Evolutionary conservation across 1,140 invertebrate genomes (phyloP), one percentile per base, ranked within the genome.

Genomic region (Gryllus bimaculatus): DNA sequence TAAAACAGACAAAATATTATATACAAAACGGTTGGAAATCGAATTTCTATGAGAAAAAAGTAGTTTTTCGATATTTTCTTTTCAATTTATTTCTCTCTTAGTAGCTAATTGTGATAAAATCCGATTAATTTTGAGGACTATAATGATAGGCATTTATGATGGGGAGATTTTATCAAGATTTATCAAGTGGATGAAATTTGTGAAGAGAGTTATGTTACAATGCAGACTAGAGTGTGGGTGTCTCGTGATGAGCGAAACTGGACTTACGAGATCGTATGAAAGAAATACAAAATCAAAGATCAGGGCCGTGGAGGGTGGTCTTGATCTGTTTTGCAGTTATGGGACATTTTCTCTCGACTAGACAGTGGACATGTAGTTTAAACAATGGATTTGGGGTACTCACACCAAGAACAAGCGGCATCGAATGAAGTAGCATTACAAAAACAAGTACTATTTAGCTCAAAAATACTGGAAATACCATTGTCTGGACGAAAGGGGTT

Each of bases 331-430:
- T 81, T 47, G 8, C 79, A 66, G 78, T 0, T 78, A 80, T 18
- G 80, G 81, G 78, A 83, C 21, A 78, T n/a, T 80, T 26, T 82
- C 82, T 81, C 80, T 82, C 7, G 47, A 77, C 20, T 74, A n/a
- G n/a, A 80, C 83, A 8, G 75, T 83, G n/a, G 39, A 84, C 81
- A 73, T 78, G 81, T n/a, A 12, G 82, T 85, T 79, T 82, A 83
- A 81, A 83, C 81, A 2, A 84, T 81, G n/a, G 81, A 81, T 84
- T 74, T 75, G n/a, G 5, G 75, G 48, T 82, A 82, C 74, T 79
- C 49, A 82, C 79, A 26, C 81, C 81, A 7, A 85, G 80, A 81
- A 79, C 47, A 84, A 83, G 79, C 74, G 79, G 21, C 79, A 82
- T 47, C 79, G 79, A 39, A 78, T 80, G 26, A 26, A 82, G 76